Base-by-base conservation (phyloP, 2,888 invertebrate genomes). In the Lithophane socia region DNA sequence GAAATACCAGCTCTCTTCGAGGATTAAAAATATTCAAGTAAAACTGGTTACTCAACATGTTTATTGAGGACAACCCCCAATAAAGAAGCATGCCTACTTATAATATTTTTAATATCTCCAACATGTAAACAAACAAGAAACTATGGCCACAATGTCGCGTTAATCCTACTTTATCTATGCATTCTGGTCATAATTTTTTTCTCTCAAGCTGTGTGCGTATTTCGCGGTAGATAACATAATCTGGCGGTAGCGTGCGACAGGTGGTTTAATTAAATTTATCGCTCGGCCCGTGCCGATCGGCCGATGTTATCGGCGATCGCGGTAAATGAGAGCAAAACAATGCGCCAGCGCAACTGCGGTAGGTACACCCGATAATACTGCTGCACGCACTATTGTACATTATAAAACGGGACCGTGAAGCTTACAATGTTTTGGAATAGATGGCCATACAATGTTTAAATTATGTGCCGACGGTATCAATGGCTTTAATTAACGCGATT, bases 201-300 rank as follows among this genome's bases (percentile, higher is more conserved):
- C 77, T 64, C 77, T 69, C 67, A 68, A 76, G 83, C 80, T 77
- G 84, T 80, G 82, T 87, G 86, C 89, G 90, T 92, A 92, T 92
- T 92, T 92, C 85, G 90, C 90, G 75, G 86, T 77, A 91, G 92
- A 94, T 94, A 94, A 92, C 91, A 90, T 92, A 92, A 93, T 93
- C 94, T 87, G 84, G 88, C 86, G 82, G 87, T 86, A 86, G 84
- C 82, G 67, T 77, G 77, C 82, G 89, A 90, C 93, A 92, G 91
- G 93, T 92, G 90, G 92, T 92, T 93, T 94, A 94, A 95, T 94
- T 95, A 94, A 94, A 94, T 94, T 94, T 94, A 94, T 93, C 92
- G 91, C 83, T 81, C 58, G 79, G 86, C 85, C 86, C 90, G 90
- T 90, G 91, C 91, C 89, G 89, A 91, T 91, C 88, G 75, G 75